phyloP scores from a whole-genome alignment of 1,140 invertebrate genomes.

The Aphaenogaster rudis region DNA sequence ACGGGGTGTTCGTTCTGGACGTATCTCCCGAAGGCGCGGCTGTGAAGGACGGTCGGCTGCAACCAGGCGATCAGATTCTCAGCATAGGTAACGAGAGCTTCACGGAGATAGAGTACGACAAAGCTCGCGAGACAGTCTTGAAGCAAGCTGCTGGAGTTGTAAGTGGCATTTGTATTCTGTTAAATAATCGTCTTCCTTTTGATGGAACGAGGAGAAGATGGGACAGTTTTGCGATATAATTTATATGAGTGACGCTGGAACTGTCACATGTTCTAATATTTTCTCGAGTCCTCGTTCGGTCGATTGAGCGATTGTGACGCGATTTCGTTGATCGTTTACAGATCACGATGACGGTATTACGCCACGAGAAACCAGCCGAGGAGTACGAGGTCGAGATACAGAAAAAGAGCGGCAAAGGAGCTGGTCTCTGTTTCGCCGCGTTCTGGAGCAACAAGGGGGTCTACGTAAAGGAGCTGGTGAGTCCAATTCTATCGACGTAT shows the following conservation, averaged over 20 bases:
- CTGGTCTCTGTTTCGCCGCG: slow-evolving; percentile 97
- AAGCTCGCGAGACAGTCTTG: slow-evolving; percentile 89
- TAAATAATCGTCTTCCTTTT: not conserved
- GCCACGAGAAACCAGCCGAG: slow-evolving; percentile 94
- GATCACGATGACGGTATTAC: slow-evolving; percentile 95
- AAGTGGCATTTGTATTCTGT: slow-evolving; percentile 80
- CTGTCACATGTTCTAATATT: not conserved
- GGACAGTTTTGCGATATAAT: too few species aligned
- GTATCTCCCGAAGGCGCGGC: slow-evolving; percentile 97
- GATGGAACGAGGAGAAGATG: not conserved
- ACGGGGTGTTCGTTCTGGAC: slow-evolving; percentile 96
- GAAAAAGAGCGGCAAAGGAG: slow-evolving; percentile 97
- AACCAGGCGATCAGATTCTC: slow-evolving; percentile 97
- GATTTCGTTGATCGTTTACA: slow-evolving; percentile 84
- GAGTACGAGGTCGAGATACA: slow-evolving; percentile 95
- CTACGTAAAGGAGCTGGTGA: slow-evolving; percentile 98
- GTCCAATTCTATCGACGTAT: slow-evolving; percentile 70
- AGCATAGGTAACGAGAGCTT: slow-evolving; percentile 94
- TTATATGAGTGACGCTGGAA: not conserved
- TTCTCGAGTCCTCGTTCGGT: not conserved
- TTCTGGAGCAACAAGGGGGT: slow-evolving; percentile 95
- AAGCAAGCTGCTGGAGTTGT: slow-evolving; percentile 88
- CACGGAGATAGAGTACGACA: slow-evolving; percentile 89
- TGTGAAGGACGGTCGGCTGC: slow-evolving; percentile 95
- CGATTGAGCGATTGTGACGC: not conserved